Base-by-base conservation (phyloP, 2,888 invertebrate species). In the Papilio gigon region DNA sequence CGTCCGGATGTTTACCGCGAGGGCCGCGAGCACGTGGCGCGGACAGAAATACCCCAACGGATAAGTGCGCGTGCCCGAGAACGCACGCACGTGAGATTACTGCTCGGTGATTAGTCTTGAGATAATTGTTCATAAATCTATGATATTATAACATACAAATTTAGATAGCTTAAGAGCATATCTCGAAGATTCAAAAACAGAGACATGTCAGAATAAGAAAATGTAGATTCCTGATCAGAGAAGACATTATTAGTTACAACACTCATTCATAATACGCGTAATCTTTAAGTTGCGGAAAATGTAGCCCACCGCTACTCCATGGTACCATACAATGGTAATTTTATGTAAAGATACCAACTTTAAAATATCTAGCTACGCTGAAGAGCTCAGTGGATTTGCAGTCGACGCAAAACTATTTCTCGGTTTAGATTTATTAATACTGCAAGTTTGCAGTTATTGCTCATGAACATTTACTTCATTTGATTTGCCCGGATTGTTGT, bases 1-100 rank as follows among this genome's bases (percentile, higher is more conserved):
- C 74, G 79, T 84, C 85, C 90, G 89, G 90, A 90, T 89, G 89
- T 87, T 86, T 85, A 86, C 80, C 76, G 73, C 68, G 73, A 73
- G 76, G 85, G 84, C 80, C 76, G 73, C 68, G 71, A 72, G 74
- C 83, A 85, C 85, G 84, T 85, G 88, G 78, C 76, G 70, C 47
- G 71, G 42, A 27, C 53, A 27, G 30, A 56, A 56, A 56, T 56
- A 56, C 27, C 53, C 53, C 27, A n/a, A n/a, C 53, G 53, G 53
- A 74, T 76, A 77, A 76, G 73, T 76, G 76, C 73, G 75, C 76
- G 73, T 74, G 67, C 50, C 11, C 35, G 27, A 30, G 33, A 1
- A 25, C 44, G 20, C 17, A 56, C 30, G 35, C 37, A 67, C 50
- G 27, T 17, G 62, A 58, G 63, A 63, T 67, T 20, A 5, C n/a